Evolutionary conservation across 2,797 vertebrate species (phyloP).

Genomic region (Nyctalus aviator): DNA sequence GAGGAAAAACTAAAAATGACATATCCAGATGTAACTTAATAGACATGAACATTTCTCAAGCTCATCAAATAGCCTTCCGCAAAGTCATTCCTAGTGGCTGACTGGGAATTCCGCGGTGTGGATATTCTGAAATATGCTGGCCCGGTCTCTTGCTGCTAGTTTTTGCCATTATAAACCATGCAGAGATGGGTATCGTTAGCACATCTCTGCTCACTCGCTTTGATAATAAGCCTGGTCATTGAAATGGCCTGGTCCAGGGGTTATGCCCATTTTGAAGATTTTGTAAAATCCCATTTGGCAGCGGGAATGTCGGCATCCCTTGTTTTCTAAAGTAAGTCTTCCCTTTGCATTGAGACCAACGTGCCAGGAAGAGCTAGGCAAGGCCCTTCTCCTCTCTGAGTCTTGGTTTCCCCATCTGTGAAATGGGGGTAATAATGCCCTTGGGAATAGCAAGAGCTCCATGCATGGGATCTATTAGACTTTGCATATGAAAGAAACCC

Average conservation of each 20-base stretch:
- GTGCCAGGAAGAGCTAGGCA: background rate
- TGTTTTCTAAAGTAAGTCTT: background rate
- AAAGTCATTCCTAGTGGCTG: background rate
- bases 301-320: too few relatives aligned
- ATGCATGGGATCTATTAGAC: fast-evolving
- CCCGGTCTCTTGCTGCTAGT: background rate
- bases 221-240: background rate
- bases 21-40: background rate
- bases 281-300: background rate
- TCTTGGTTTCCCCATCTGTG: background rate
- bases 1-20: background rate
- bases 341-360: background rate
- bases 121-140: background rate
- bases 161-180: background rate
- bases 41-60: background rate
- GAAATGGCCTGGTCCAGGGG: background rate
- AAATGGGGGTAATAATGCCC: background rate
- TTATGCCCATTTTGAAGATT: background rate
- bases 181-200: background rate
- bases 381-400: background rate
- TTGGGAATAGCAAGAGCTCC: background rate
- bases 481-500: background rate
- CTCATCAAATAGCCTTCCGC: background rate
- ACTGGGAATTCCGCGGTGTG: background rate
- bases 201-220: background rate